Percentiles rank a stretch among this genome's conserved stretches.
These are phyloP conservation scores for Leptothorax acervorum DNA, from an alignment of 2,888 invertebrate species.

Conservation along the genomic window DNA sequence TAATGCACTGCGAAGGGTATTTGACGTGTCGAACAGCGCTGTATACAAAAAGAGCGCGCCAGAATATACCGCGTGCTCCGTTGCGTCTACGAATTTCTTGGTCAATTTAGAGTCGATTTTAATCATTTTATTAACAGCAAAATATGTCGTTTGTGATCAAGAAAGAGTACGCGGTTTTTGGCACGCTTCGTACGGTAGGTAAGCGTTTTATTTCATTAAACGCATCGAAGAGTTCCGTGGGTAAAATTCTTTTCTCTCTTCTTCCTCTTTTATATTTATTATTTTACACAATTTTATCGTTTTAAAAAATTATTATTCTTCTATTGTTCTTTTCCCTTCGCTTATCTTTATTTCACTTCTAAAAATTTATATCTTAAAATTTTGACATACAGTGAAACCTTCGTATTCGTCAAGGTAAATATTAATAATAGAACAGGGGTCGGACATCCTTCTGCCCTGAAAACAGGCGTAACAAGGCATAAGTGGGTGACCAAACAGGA, in stretches of 20 bases:
- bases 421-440: neutral
- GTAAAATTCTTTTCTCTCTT: constrained; percentile 24
- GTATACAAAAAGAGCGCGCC: neutral
- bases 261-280: neutral
- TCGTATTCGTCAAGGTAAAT: neutral
- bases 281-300: neutral
- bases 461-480: neutral
- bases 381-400: neutral
- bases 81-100: constrained; percentile 1
- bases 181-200: neutral
- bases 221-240: constrained; percentile 1
- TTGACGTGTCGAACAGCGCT: constrained; percentile 17
- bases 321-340: neutral
- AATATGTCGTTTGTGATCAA: neutral
- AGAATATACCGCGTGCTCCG: neutral
- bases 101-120: constrained; percentile 12
- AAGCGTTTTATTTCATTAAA: constrained; percentile 28
- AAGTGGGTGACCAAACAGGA: constrained; percentile 10
- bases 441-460: neutral
- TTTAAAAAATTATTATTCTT: neutral
- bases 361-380: neutral
- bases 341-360: neutral
- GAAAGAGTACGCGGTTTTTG: constrained; percentile 4
- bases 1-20: constrained; percentile 21
- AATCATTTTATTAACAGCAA: neutral